A percentile compares a stretch with the other conserved stretches of the same genome.
phyloP scores from a whole-genome alignment of 2,113 vertebrate genomes.

The Cyprinodon tularosa region DNA sequence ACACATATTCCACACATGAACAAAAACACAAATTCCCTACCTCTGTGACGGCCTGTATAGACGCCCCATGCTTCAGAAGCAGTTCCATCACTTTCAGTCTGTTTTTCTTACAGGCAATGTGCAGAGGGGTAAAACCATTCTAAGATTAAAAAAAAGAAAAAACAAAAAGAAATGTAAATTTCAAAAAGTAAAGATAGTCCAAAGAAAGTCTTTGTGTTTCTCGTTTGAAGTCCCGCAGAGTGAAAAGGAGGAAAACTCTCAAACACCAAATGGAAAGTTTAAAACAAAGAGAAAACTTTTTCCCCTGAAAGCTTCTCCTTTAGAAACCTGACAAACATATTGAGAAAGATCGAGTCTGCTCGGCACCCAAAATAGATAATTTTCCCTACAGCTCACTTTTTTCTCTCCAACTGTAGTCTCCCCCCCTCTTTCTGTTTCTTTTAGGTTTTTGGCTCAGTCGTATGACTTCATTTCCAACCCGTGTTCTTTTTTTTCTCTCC shows the following conservation, averaged over 20 bases:
- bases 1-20: not conserved
- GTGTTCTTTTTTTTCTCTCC: constrained; percentile 16
- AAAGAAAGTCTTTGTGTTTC: constrained; percentile 3
- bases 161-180: constrained; percentile 8
- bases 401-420: constrained; percentile 28
- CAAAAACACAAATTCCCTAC: constrained; percentile 67
- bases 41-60: constrained; percentile 97
- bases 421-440: constrained; percentile 34
- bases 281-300: constrained; percentile 27
- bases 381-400: constrained; percentile 51
- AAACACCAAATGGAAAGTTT: constrained; percentile 55
- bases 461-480: constrained; percentile 74
- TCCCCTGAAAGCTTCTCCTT: constrained; percentile 8
- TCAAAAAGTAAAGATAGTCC: not conserved
- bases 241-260: constrained; percentile 35
- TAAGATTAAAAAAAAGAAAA: constrained; percentile 53
- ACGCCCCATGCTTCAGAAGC: constrained; percentile 95
- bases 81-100: constrained; percentile 98
- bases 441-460: constrained; percentile 66
- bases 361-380: constrained; percentile 53
- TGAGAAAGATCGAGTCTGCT: constrained; percentile 56
- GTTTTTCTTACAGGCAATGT: constrained; percentile 99
- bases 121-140: constrained; percentile 99
- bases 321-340: constrained; percentile 56
- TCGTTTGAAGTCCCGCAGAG: constrained; percentile 7